Percentiles rank a stretch among this genome's conserved stretches.
phyloP scores from a whole-genome alignment of 2,888 invertebrate genomes.

The Microctonus brassicae region DNA sequence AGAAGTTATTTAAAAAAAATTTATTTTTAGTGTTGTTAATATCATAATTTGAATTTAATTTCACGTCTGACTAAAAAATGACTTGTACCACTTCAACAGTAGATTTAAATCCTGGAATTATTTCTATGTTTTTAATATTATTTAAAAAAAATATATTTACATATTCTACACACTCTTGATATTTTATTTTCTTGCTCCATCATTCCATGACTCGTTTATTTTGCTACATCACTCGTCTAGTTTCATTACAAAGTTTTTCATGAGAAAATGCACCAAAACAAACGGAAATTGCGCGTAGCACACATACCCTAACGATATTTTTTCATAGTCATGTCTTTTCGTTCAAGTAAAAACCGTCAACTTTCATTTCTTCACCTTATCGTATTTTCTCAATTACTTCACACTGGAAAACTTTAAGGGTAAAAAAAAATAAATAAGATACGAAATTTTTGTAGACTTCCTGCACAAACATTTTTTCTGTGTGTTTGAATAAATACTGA shows the following conservation, averaged over 20 bases:
- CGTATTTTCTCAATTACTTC: not conserved
- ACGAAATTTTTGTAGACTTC: too few species aligned
- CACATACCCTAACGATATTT: not conserved
- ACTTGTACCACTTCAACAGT: too few species aligned
- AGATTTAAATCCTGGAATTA: too few species aligned
- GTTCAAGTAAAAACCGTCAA: not conserved
- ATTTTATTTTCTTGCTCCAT: not conserved
- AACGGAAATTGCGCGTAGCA: not conserved
- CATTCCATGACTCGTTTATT: not conserved
- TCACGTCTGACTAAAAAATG: too few species aligned
- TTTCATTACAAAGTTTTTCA: conserved; percentile 27
- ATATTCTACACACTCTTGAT: not conserved
- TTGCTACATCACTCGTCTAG: conserved; percentile 3
- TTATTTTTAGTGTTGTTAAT: too few species aligned
- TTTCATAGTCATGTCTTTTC: not conserved
- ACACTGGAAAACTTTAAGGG: not conserved
- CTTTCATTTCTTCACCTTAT: not conserved
- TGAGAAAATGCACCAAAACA: not conserved
- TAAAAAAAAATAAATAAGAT: not conserved
- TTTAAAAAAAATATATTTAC: not conserved
- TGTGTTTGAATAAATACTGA: too few species aligned
- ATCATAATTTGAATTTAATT: too few species aligned
- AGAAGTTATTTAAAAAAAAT: too few species aligned
- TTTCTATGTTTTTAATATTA: too few species aligned
- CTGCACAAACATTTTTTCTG: too few species aligned